Evolutionary conservation across 2,888 invertebrate genomes (phyloP).

Genomic region (Nephrotoma appendiculata): DNA sequence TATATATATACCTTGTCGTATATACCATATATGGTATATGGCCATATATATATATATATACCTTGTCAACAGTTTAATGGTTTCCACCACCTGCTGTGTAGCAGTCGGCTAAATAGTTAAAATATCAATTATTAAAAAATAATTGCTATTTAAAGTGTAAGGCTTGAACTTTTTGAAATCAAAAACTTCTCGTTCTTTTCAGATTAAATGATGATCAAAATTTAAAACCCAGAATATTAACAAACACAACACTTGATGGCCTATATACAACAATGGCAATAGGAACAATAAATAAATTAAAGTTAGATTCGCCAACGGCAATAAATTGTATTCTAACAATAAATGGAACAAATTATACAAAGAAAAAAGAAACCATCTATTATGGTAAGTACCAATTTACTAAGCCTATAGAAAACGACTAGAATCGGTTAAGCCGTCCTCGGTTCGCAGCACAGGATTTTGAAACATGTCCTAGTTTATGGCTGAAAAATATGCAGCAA

Average conservation of each 20-base stretch:
- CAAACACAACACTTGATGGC: conserved; percentile 25
- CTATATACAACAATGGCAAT: conserved; percentile 30
- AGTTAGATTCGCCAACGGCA: conserved; percentile 32
- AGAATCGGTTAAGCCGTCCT: no score
- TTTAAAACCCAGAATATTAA: conserved; percentile 27
- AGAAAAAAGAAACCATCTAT: conserved; percentile 33
- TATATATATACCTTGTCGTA: background rate
- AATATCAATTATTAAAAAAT: background rate
- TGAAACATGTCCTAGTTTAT: no score
- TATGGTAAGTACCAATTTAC: conserved; percentile 25
- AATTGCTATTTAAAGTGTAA: background rate
- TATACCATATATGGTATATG: background rate
- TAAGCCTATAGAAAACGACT: no score
- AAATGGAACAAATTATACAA: conserved; percentile 33
- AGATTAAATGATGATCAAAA: conserved; percentile 26
- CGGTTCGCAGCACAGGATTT: no score
- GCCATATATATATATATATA: background rate
- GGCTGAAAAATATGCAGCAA: no score
- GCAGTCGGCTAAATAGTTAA: background rate
- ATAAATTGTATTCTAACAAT: conserved; percentile 33
- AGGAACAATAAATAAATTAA: conserved; percentile 29
- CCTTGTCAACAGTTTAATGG: background rate
- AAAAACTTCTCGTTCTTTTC: conserved; percentile 15
- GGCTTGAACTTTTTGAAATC: conserved; percentile 8
- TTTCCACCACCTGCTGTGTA: background rate